Base-by-base conservation (phyloP, 2,113 vertebrate species). In the Eublepharis macularius region DNA sequence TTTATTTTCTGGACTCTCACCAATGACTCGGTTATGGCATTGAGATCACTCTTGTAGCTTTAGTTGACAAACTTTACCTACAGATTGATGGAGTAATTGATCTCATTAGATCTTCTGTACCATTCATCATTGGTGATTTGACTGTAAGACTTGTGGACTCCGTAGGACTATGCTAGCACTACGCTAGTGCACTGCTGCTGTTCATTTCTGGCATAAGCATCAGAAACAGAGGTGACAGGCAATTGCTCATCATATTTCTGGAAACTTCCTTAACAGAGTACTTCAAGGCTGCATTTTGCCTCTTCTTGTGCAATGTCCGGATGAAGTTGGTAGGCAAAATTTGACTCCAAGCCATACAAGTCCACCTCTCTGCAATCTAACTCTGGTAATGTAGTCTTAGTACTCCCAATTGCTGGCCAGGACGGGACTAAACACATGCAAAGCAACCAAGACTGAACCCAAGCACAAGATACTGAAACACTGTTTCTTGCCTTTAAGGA, bases 21-120 rank as follows among this genome's bases (percentile, higher is more conserved):
- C 9, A 69, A 9, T 69, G 69, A 63, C 49, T 29, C 70, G 45
- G 16, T 24, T 74, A 63, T 85, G 65, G 75, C 36, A 60, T 6
- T 60, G 21, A 26, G 57, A 24, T 60, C 21, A 69, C 47, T 24
- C 11, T 60, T 7, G 17, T 54, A 41, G 63, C 16, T 19, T 69
- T 16, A 69, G 36, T 7, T 69, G 47, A 69, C 83, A 78, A 39
- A 41, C 12, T 70, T 78, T 78, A 66, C 83, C 39, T 45, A 85
- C 47, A 85, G 83, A 70, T 45, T 70, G 63, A 78, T 77, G 41
- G 47, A 29, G 75, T 9, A 72, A 82, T 82, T 82, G 26, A 34
- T 85, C 45, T 77, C 63, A 51, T 77, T 63, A 74, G 39, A 84
- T 41, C 49, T 34, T 45, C 39, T 21, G 6, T 39, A 57, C 39